These are phyloP conservation scores for Dolichoris vasculosae DNA, from an alignment of 1,140 invertebrate species.

Conservation along the genomic window DNA sequence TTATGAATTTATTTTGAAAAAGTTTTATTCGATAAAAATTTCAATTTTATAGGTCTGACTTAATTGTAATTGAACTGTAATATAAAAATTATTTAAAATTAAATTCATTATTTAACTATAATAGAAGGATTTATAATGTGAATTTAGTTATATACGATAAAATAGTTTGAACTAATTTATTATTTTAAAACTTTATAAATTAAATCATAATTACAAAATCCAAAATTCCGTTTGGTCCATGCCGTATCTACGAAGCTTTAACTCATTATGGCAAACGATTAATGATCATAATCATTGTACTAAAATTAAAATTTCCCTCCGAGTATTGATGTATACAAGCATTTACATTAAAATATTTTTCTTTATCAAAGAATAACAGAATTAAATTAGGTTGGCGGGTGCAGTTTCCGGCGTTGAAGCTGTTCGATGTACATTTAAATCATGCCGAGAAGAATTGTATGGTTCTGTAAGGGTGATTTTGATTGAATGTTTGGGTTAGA, in stretches of 20 bases:
- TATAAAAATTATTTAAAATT: too few relatives aligned
- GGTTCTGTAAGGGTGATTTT: not conserved
- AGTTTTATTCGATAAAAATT: too few relatives aligned
- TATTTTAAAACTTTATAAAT: not conserved
- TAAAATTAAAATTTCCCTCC: not conserved
- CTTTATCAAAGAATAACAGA: not conserved
- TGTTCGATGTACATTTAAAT: conserved; percentile 26
- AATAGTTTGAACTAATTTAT: not conserved
- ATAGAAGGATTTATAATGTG: not conserved
- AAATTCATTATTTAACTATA: not conserved
- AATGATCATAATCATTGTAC: not conserved
- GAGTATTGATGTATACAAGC: not conserved
- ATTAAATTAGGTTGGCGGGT: conserved; percentile 18
- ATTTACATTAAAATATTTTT: conserved; percentile 9
- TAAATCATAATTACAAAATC: not conserved
- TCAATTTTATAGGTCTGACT: too few relatives aligned
- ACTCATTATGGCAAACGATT: not conserved
- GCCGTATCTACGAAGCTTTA: not conserved
- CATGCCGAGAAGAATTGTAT: not conserved
- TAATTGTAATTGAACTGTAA: too few relatives aligned
- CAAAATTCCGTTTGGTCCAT: not conserved
- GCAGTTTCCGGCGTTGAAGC: conserved; percentile 8
- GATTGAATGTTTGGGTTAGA: conserved; percentile 4
- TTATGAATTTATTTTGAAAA: not conserved
- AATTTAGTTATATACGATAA: not conserved